Percentiles rank a stretch among this genome's conserved stretches.
Conservation (phyloP, 2,113 vertebrate species). For the Sitta europaea region DNA sequence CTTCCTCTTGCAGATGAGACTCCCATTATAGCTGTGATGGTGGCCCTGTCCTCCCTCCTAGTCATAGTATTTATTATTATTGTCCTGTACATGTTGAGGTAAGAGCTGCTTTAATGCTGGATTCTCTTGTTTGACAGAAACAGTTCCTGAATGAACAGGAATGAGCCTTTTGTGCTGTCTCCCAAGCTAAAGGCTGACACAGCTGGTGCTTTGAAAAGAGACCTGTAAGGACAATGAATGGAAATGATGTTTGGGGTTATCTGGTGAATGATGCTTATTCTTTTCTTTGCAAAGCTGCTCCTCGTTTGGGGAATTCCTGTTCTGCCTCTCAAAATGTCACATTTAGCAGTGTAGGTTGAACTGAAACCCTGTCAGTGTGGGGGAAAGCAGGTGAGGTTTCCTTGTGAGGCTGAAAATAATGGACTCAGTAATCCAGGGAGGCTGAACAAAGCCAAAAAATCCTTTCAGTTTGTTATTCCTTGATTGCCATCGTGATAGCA, state of each 20-base stretch:
- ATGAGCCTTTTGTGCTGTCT: background rate
- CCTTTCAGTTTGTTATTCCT: background rate
- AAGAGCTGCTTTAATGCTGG: slow-evolving; percentile 9
- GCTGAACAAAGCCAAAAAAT: background rate
- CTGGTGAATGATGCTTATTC: background rate
- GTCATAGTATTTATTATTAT: slow-evolving; percentile 98
- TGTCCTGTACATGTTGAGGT: slow-evolving; percentile 98
- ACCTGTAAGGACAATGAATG: background rate
- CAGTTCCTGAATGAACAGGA: background rate
- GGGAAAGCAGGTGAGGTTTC: background rate
- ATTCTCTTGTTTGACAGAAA: background rate
- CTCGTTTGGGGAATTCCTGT: background rate
- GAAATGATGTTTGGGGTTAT: background rate
- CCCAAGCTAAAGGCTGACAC: background rate
- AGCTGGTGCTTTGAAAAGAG: background rate
- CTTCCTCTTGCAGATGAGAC: slow-evolving; percentile 80
- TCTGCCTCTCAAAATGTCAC: background rate
- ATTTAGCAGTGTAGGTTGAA: background rate
- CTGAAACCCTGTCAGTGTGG: background rate
- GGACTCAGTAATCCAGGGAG: background rate
- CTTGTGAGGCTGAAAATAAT: background rate
- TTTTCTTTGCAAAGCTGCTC: background rate
- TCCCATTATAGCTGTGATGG: slow-evolving; percentile 94
- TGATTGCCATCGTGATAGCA: background rate
- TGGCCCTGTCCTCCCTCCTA: slow-evolving; percentile 93